Percentiles rank a stretch among this genome's conserved stretches.
phyloP scores from a whole-genome alignment of 1,140 invertebrate genomes.

The Aradophagus sp. region DNA sequence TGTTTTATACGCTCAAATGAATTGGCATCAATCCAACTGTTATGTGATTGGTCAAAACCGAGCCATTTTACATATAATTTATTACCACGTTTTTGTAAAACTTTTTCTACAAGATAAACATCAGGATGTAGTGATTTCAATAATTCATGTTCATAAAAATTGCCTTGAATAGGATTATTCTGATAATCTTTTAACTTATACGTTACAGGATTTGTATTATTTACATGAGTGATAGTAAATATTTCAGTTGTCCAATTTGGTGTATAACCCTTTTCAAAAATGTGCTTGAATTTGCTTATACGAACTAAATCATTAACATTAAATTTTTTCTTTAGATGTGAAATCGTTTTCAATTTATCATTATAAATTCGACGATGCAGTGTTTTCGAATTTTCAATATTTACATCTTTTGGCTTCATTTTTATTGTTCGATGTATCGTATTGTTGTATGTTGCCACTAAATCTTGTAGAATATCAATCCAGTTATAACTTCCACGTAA shows the following conservation, averaged over 20 bases:
- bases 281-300: slow-evolving; percentile 12
- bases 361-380: too few relatives aligned
- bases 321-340: slow-evolving; percentile 59
- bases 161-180: slow-evolving; percentile 1
- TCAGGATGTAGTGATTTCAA: neutral
- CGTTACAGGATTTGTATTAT: slow-evolving; percentile 10
- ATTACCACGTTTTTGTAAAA: slow-evolving; percentile 3
- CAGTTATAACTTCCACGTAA: neutral
- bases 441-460: neutral
- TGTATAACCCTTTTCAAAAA: slow-evolving; percentile 63
- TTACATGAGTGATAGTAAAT: slow-evolving; percentile 29
- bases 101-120: slow-evolving; percentile 23
- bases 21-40: too few relatives aligned
- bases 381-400: neutral
- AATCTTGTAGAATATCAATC: neutral
- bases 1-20: too few relatives aligned
- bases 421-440: neutral
- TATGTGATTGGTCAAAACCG: too few relatives aligned
- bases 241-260: slow-evolving; percentile 62
- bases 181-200: slow-evolving; percentile 17
- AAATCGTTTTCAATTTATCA: too few relatives aligned
- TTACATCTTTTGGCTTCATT: neutral
- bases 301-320: slow-evolving; percentile 5
- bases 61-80: slow-evolving; percentile 1
- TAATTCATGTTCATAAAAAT: slow-evolving; percentile 16